These are phyloP conservation scores for Teleogryllus oceanicus DNA, from an alignment of 2,888 invertebrate genomes.

Conservation along the genomic window DNA sequence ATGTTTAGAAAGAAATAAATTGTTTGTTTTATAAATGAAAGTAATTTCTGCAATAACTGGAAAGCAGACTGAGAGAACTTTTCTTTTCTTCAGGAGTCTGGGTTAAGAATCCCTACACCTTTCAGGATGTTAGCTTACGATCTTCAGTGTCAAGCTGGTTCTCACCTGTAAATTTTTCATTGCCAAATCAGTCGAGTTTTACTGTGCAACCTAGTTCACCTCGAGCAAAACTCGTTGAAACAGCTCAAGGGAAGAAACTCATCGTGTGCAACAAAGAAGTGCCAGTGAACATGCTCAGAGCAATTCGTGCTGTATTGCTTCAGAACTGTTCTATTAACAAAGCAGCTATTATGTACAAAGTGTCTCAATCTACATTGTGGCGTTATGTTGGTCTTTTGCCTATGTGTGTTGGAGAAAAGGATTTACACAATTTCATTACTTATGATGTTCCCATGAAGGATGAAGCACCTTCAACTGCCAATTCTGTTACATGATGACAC, in stretches of 20 bases:
- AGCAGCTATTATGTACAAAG: slow-evolving; percentile 25
- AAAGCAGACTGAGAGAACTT: slow-evolving; percentile 19
- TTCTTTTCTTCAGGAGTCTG: slow-evolving; percentile 26
- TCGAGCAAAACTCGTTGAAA: slow-evolving; percentile 24
- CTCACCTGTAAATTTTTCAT: neutral
- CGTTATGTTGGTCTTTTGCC: slow-evolving; percentile 21
- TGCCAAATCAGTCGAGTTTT: neutral
- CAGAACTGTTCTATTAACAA: slow-evolving; percentile 23
- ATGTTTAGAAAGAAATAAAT: neutral
- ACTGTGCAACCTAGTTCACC: neutral
- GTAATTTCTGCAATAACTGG: neutral
- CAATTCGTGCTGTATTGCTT: slow-evolving; percentile 26
- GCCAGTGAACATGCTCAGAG: slow-evolving; percentile 25
- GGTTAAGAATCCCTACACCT: slow-evolving; percentile 18
- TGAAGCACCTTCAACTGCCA: neutral
- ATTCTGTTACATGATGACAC: neutral
- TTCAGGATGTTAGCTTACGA: slow-evolving; percentile 20
- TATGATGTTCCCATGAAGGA: neutral
- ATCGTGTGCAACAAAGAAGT: slow-evolving; percentile 29
- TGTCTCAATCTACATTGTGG: slow-evolving; percentile 25
- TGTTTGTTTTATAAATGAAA: neutral
- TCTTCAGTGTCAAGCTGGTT: neutral
- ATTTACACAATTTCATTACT: slow-evolving; percentile 22
- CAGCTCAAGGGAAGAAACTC: slow-evolving; percentile 23
- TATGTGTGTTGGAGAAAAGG: neutral